Evolutionary conservation across 2,888 invertebrate species (phyloP), one percentile per base, ranked within the genome.

Genomic region (Julus scandinavius): DNA sequence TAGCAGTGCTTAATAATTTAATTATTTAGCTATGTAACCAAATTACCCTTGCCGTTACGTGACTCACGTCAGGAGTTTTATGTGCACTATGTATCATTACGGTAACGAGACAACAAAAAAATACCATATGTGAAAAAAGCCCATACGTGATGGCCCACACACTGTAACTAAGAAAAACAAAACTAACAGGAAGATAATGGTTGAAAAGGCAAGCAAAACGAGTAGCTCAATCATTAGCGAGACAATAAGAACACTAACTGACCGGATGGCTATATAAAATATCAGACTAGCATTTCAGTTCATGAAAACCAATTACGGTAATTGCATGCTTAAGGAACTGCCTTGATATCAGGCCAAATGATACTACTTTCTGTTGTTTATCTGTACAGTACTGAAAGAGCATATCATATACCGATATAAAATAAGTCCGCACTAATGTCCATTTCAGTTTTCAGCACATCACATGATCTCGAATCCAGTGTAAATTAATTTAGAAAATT

Each of bases 231-330:
- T 58, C 58, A 58, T 58, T 58, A 58, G 17, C 58, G 58, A 58
- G 15, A 58, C 58, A 58, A 58, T 58, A 58, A 58, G 58, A 58
- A 58, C 4, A 17, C 58, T 58, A 58, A 58, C 58, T 58, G 58
- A 58, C 58, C 58, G 58, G 58, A 58, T 58, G 58, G 58, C 58
- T 58, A 58, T 58, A 58, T 58, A 58, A 58, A 58, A 58, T 58
- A 58, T 58, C 58, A 54, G 54, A 54, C 54, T 4, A 54, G 54
- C 54, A 54, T 54, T 54, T 54, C 54, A 58, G 58, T 58, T 58
- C 58, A 58, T 58, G 58, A 58, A 58, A 58, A 58, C 58, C 58
- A 58, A 58, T 58, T 58, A 58, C 58, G 58, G 58, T 58, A 58
- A 58, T 58, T 58, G 58, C 58, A 58, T 58, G 58, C 58, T 58